Percentiles rank a stretch among this genome's conserved stretches.
phyloP scores from a whole-genome alignment of 2,113 vertebrate species.

The western clawed frog (Xenopus tropicalis) region DNA sequence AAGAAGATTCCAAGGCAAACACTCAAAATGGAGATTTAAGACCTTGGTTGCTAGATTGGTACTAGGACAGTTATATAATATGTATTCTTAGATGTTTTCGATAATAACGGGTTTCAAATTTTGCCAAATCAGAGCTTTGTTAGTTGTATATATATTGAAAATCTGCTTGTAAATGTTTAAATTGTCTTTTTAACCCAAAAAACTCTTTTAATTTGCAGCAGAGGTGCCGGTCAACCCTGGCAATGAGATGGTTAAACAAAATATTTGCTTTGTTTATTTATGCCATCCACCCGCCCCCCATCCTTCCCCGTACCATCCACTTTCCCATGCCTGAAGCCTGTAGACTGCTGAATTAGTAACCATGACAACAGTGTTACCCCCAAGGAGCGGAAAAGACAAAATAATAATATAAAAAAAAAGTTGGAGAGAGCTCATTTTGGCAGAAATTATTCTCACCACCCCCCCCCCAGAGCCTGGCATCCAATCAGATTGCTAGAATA shows the following conservation, averaged over 20 bases:
- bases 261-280: constrained; percentile 43
- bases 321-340: constrained; percentile 34
- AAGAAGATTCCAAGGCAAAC: too few relatives aligned
- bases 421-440: constrained; percentile 23
- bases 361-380: constrained; percentile 32
- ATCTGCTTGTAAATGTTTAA: too few relatives aligned
- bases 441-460: constrained; percentile 30
- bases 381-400: constrained; percentile 23
- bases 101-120: too few relatives aligned
- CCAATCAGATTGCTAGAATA: constrained; percentile 31
- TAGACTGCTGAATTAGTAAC: constrained; percentile 26
- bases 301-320: constrained; percentile 12
- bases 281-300: constrained; percentile 40
- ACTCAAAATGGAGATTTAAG: too few relatives aligned
- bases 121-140: too few relatives aligned
- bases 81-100: too few relatives aligned
- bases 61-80: too few relatives aligned
- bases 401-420: constrained; percentile 7
- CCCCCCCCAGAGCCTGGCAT: constrained; percentile 31
- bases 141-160: too few relatives aligned
- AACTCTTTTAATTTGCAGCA: too few relatives aligned
- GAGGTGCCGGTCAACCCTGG: background rate
- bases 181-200: too few relatives aligned
- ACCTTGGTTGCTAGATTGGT: too few relatives aligned
- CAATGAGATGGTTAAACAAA: constrained; percentile 23